Percentiles rank a stretch among this genome's conserved stretches.
These are phyloP conservation scores for Hypotaenidia philippensis DNA, from an alignment of 2,797 vertebrate species.

Conservation along the genomic window DNA sequence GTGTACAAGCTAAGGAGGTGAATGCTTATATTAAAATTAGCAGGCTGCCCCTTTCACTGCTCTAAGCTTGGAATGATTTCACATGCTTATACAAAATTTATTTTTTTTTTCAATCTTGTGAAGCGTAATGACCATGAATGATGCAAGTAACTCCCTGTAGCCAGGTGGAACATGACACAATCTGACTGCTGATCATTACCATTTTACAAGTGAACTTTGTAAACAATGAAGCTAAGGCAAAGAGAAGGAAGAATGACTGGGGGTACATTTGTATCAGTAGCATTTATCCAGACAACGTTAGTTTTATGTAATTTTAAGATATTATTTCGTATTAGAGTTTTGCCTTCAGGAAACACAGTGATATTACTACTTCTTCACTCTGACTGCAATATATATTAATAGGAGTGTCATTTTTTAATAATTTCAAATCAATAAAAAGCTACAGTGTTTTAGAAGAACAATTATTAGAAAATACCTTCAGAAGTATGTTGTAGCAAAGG, in stretches of 20 bases:
- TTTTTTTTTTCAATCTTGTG: neutral
- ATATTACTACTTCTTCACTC: neutral
- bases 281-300: neutral
- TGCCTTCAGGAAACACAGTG: neutral
- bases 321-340: neutral
- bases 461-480: slow-evolving; percentile 84
- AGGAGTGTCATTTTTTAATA: neutral
- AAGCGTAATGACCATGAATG: neutral
- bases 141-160: neutral
- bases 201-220: neutral
- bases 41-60: neutral
- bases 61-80: neutral
- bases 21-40: neutral
- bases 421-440: neutral
- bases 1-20: neutral
- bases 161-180: neutral
- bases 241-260: neutral
- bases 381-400: neutral
- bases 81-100: neutral
- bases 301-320: neutral
- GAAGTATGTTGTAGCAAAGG: slow-evolving; percentile 89
- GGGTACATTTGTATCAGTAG: neutral
- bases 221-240: neutral
- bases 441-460: neutral
- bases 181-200: neutral